Conservation (phyloP, 2,113 vertebrate genomes). For the Nycticebus coucang region DNA sequence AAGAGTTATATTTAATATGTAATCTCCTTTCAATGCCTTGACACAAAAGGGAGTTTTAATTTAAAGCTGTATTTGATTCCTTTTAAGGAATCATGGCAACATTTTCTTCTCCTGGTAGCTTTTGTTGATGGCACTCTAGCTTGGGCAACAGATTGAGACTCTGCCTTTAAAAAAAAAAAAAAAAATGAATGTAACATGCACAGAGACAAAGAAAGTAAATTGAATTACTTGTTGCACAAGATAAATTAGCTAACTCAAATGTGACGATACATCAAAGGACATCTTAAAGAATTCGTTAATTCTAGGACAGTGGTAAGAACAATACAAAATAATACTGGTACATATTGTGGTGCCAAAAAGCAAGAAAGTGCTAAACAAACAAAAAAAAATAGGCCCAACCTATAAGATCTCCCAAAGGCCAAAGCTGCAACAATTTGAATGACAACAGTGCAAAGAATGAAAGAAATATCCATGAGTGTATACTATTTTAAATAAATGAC, state of each 20-base stretch:
- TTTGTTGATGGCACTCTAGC: background rate
- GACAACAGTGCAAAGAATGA: slow-evolving; percentile 17
- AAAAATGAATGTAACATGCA: background rate
- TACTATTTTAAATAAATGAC: background rate
- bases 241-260: slow-evolving; percentile 11
- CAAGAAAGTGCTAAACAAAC: slow-evolving; percentile 12
- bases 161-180: no score
- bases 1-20: slow-evolving; percentile 32
- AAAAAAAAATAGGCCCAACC: background rate
- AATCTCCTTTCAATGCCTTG: background rate
- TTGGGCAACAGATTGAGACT: no score
- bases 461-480: background rate
- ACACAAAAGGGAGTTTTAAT: slow-evolving; percentile 34
- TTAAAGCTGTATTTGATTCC: slow-evolving; percentile 36
- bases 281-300: slow-evolving; percentile 25
- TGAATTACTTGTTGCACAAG: slow-evolving; percentile 29
- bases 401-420: background rate
- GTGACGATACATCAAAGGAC: background rate
- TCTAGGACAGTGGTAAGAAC: background rate
- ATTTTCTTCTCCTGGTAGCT: background rate
- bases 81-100: background rate
- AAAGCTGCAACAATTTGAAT: slow-evolving; percentile 42
- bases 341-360: background rate
- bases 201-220: slow-evolving; percentile 12
- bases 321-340: background rate